These are phyloP conservation scores for Ceratina australensis DNA, from an alignment of 1,140 invertebrate species.

Conservation along the genomic window DNA sequence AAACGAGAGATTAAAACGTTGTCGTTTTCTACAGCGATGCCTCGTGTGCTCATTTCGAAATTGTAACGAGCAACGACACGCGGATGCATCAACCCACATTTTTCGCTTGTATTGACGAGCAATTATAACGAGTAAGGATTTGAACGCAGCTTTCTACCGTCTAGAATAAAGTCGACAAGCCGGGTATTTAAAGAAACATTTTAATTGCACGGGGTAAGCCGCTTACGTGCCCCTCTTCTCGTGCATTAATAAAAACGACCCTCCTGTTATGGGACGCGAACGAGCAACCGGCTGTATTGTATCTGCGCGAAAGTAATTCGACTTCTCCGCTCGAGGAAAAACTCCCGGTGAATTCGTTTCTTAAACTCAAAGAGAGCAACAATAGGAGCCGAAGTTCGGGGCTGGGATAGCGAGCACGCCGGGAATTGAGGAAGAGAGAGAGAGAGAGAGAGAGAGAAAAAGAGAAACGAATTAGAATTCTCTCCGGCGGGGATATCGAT, in stretches of 20 bases:
- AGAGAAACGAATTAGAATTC: too few species aligned
- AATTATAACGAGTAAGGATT: conserved; percentile 56
- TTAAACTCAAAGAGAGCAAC: not conserved
- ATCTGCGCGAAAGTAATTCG: conserved; percentile 57
- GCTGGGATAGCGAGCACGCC: too few species aligned
- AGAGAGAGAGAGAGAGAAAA: too few species aligned
- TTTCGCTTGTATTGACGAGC: too few species aligned
- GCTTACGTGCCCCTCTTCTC: conserved; percentile 71
- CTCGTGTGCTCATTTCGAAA: too few species aligned
- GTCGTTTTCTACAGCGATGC: too few species aligned
- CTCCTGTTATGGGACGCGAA: conserved; percentile 52
- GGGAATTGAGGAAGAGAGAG: too few species aligned
- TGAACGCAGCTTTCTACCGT: conserved; percentile 49
- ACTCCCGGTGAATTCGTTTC: not conserved
- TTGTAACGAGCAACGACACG: too few species aligned
- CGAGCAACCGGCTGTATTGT: conserved; percentile 33
- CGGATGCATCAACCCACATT: too few species aligned
- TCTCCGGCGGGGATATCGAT: too few species aligned
- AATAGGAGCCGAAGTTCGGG: too few species aligned
- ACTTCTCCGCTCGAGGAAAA: conserved; percentile 41
- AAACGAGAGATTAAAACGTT: too few species aligned
- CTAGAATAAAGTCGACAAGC: conserved; percentile 53
- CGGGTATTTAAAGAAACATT: conserved; percentile 77
- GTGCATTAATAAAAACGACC: conserved; percentile 73
- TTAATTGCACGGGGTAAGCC: conserved; percentile 77